Base-by-base conservation (phyloP, 92 coral and sea anemone genomes). In the Pocillopora grandis region DNA sequence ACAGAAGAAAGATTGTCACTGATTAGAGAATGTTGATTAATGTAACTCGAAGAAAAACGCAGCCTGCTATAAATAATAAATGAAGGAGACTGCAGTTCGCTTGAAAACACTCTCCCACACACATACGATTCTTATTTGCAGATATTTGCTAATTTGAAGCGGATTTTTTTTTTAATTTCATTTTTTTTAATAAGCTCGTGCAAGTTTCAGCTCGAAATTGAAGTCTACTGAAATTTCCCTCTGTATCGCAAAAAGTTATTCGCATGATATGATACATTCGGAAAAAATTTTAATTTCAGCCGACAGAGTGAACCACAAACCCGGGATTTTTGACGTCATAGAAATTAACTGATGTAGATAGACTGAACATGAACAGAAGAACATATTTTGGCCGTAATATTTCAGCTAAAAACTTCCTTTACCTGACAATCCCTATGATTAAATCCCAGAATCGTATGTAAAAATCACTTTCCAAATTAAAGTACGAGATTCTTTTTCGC, bases 381-480 rank as follows among this genome's bases (percentile, higher is more conserved):
- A 70, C 17, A 12, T 58, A 31, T 70, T 58, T 81, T 81, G 78
- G 62, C 55, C 61, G 77, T 70, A 81, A 81, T 60, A 70, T 81
- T 81, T 19, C 42, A 56, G 20, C 11, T 10, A 59, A 1, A 9
- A 70, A 35, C 61, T 71, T 81, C 19, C 84, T 72, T 71, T 71
- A 60, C 7, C 21, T 67, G 36, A 60, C 59, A 62, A 59, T 7
- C 27, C 58, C 15, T 42, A 71, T 12, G 9, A 37, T 81, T 71
- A 60, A 37, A 58, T 10, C 10, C 13, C 72, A 9, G 23, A 33
- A 19, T 33, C 33, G 18, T 15, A 15, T 6, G 8, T 42, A 42
- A 42, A 7, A 42, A 42, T 42, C 4, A 42, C 52, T 42, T 7
- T 7, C 52, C 52, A 42, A 42, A 42, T 42, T 42, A 42, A 42